Evolutionary conservation across 2,888 invertebrate species (phyloP), one percentile per base, ranked within the genome.

Genomic region (Eristalis arbustorum): DNA sequence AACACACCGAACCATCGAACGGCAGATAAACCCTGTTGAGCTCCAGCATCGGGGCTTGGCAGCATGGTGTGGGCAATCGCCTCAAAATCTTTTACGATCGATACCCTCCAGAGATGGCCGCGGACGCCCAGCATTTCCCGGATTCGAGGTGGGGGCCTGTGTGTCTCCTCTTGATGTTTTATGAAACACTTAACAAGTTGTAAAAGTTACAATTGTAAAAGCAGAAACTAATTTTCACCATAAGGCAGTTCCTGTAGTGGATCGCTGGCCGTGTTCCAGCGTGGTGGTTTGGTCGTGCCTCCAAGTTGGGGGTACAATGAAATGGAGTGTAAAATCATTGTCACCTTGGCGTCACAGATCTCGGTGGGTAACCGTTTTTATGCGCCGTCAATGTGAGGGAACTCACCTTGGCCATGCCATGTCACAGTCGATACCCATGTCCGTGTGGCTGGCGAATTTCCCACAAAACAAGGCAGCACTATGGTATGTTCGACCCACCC

Each of bases 121-220:
- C 23, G 25, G n/a, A 28, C n/a, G n/a, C 25, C 56, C 64, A 28
- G 66, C 64, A 56, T 59, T 72, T 37, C 34, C 34, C 64, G 13
- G 37, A 64, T 64, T 40, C 23, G 34, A 72, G 62, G 72, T 63
- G 66, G 73, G 63, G 57, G 57, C 10, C 18, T 63, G 49, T 31
- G 31, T 49, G 63, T 49, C 63, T 73, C 49, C 49, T 64, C 64
- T 64, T 31, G 63, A 57, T 34, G 37, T 75, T 75, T 75, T 75
- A 75, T 75, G 75, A 75, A 75, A 67, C 75, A 75, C 75, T 75
- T 75, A 75, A 67, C 75, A 75, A 75, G 75, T 75, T 75, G 75
- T 75, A 28, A 75, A 75, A 67, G 49, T 37, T n/a, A 64, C 64
- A 64, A 63, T 63, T 73, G 73, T 73, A 34, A 73, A 34, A 73